Evolutionary conservation across 2,113 vertebrate genomes (phyloP).

Genomic region (Plotosus lineatus): DNA sequence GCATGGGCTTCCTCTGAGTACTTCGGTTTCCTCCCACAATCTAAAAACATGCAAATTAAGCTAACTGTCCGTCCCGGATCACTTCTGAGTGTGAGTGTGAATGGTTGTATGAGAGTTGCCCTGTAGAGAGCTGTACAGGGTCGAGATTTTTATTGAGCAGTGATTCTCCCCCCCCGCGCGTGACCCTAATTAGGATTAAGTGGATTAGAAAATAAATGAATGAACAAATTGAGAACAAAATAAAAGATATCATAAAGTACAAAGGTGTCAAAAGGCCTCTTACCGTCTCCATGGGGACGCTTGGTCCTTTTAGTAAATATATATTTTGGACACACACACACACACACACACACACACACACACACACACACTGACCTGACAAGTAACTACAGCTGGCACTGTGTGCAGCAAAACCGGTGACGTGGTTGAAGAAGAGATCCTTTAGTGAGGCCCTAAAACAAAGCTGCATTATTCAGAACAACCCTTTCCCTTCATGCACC

Average conservation of each 20-base stretch:
- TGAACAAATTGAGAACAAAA: not conserved
- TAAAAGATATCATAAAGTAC: not conserved
- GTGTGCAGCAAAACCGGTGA: conserved; percentile 17
- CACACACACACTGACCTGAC: not conserved
- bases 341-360: not conserved
- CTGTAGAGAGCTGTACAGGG: no score
- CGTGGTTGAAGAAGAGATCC: conserved; percentile 42
- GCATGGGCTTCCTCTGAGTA: no score
- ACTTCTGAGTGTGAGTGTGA: no score
- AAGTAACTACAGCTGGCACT: not conserved
- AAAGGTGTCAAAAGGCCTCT: not conserved
- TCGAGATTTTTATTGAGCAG: no score
- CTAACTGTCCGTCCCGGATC: no score
- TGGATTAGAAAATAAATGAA: no score
- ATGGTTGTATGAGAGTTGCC: no score
- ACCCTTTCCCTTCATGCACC: not conserved
- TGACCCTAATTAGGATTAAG: no score
- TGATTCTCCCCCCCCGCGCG: no score
- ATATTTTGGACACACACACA: not conserved
- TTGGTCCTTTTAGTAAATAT: not conserved
- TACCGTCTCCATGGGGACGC: not conserved
- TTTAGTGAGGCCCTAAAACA: conserved; percentile 40
- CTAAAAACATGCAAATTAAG: no score
- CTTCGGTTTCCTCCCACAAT: no score
- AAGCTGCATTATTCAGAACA: conserved; percentile 34